Percentiles rank a stretch among this genome's conserved stretches.
Conservation (phyloP, 2,113 vertebrate genomes). For the Procavia capensis region DNA sequence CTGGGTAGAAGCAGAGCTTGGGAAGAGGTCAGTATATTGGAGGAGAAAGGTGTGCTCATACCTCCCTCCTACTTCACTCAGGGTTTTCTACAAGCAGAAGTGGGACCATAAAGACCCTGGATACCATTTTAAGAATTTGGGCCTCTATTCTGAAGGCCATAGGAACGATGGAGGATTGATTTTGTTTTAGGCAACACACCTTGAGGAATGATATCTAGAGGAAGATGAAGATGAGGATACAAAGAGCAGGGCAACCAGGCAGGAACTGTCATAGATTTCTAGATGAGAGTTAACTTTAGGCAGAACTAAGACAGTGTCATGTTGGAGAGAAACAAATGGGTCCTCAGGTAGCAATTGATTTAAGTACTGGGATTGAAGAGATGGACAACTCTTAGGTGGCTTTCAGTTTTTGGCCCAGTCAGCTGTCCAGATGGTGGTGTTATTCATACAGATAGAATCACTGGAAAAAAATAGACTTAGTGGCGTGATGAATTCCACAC, state of each 20-base stretch:
- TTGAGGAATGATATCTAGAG: background rate
- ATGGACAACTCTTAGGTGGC: background rate
- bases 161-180: background rate
- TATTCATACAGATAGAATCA: fast-evolving
- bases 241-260: background rate
- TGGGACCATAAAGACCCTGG: background rate
- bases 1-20: too few species aligned
- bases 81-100: background rate
- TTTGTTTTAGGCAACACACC: background rate
- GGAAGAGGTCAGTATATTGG: background rate
- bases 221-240: background rate
- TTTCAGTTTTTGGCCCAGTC: background rate
- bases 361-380: background rate
- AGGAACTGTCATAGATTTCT: too few species aligned
- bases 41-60: background rate
- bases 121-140: background rate
- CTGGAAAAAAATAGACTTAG: background rate
- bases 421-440: background rate
- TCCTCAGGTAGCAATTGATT: too few species aligned
- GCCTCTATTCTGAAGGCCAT: background rate
- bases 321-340: background rate
- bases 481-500: background rate
- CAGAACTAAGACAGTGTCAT: background rate
- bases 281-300: background rate
- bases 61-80: too few species aligned